Base-by-base conservation (phyloP, 2,888 invertebrate species). In the Metopia argyrocephala region DNA sequence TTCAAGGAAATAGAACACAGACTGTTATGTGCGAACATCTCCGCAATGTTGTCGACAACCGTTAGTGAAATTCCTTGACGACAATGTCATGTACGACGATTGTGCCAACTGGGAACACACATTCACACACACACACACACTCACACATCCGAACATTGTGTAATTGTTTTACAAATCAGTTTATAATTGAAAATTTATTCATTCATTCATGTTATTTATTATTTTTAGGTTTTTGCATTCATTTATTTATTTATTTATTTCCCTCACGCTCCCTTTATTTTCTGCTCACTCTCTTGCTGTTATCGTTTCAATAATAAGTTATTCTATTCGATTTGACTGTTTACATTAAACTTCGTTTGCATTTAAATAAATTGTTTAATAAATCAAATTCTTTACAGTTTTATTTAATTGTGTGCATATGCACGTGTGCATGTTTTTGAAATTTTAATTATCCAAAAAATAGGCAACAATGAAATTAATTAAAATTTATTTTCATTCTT, bases 101-200 rank as follows among this genome's bases (percentile, higher is more conserved):
- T n/a, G n/a, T n/a, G n/a, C n/a, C n/a, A n/a, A n/a, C n/a, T n/a
- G n/a, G n/a, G n/a, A n/a, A n/a, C n/a, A n/a, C n/a, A n/a, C n/a
- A n/a, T n/a, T n/a, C n/a, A n/a, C n/a, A n/a, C n/a, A n/a, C n/a
- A n/a, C n/a, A n/a, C n/a, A n/a, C n/a, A n/a, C n/a, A n/a, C n/a
- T n/a, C n/a, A n/a, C n/a, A n/a, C n/a, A n/a, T n/a, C n/a, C n/a
- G n/a, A n/a, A n/a, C n/a, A n/a, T n/a, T 9, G 31, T 31, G 12
- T 31, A 50, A 71, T 70, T 62, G 50, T 28, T 76, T 70, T 45
- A 48, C 69, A 64, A 76, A 76, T 70, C 70, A 27, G 38, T 64
- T 57, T 64, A 50, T 76, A 78, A 71, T 78, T 78, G 76, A 59
- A 76, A 78, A 52, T 52, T 50, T 50, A 59, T 66, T 56, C 48